A percentile compares a stretch with the other conserved stretches of the same genome.
Evolutionary conservation across 2,888 invertebrate genomes (phyloP).

Genomic region (Cryptocephalus moraei): DNA sequence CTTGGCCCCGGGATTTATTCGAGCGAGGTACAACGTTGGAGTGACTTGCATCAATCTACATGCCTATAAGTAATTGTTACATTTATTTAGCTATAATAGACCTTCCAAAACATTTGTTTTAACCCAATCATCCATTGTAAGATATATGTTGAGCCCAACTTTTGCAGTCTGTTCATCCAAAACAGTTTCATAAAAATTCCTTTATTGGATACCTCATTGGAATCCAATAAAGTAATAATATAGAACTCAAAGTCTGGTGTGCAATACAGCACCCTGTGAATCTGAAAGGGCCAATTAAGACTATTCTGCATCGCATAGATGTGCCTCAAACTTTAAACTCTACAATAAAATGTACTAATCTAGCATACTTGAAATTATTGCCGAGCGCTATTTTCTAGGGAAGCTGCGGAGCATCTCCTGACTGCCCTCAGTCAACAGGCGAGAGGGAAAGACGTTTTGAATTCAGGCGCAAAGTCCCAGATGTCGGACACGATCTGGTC

Average conservation of each 20-base stretch:
- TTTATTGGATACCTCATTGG: too few species aligned
- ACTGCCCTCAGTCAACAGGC: slow-evolving; percentile 89
- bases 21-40: slow-evolving; percentile 95
- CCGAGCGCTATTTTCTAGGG: slow-evolving; percentile 41
- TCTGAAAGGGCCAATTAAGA: too few species aligned
- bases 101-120: background rate
- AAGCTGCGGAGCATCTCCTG: slow-evolving; percentile 92
- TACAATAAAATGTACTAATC: background rate
- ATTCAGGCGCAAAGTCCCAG: slow-evolving; percentile 38
- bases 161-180: too few species aligned
- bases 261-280: too few species aligned
- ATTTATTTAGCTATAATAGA: background rate
- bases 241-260: too few species aligned
- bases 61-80: slow-evolving; percentile 51
- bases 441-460: slow-evolving; percentile 49
- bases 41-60: slow-evolving; percentile 95
- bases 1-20: slow-evolving; percentile 89
- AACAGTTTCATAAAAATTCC: too few species aligned
- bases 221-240: too few species aligned
- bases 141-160: too few species aligned
- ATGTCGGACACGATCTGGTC: slow-evolving; percentile 95
- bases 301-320: too few species aligned
- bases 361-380: background rate
- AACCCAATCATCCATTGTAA: too few species aligned
- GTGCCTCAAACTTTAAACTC: too few species aligned